phyloP scores from a whole-genome alignment of 2,888 invertebrate genomes.

The Pristionchus exspectatus region DNA sequence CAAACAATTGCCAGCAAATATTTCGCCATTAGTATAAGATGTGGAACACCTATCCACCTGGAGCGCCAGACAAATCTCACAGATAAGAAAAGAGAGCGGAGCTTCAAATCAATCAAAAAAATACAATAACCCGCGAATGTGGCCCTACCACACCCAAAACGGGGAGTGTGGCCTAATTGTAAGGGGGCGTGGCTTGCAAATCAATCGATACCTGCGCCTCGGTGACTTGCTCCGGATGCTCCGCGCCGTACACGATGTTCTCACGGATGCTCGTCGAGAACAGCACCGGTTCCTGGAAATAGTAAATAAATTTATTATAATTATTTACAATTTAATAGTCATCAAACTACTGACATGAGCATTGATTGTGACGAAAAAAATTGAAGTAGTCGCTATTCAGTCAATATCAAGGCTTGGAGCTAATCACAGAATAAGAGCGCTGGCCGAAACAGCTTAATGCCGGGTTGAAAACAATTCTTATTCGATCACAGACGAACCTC shows the following conservation, averaged over 20 bases:
- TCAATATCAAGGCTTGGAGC: background rate
- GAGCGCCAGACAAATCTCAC: no score
- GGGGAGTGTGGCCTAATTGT: no score
- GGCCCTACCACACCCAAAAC: no score
- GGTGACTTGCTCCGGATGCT: slow-evolving; percentile 80
- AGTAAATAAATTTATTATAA: slow-evolving; percentile 80
- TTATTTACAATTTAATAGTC: background rate
- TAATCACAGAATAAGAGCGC: background rate
- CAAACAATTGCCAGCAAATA: no score
- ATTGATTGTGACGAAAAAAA: background rate
- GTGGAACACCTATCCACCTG: no score
- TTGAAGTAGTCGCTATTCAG: background rate
- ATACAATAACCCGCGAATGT: no score
- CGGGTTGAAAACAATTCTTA: background rate
- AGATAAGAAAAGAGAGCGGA: no score
- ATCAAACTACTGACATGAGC: no score
- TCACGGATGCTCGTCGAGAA: slow-evolving; percentile 93
- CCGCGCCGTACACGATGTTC: slow-evolving; percentile 91
- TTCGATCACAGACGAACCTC: no score
- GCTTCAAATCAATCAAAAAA: no score
- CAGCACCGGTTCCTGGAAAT: slow-evolving; percentile 88
- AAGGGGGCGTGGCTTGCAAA: no score
- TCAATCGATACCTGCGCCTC: slow-evolving; percentile 79
- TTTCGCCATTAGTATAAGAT: no score
- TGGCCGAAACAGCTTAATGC: background rate